phyloP scores from a whole-genome alignment of 1,140 invertebrate species.

The Coelopa frigida region DNA sequence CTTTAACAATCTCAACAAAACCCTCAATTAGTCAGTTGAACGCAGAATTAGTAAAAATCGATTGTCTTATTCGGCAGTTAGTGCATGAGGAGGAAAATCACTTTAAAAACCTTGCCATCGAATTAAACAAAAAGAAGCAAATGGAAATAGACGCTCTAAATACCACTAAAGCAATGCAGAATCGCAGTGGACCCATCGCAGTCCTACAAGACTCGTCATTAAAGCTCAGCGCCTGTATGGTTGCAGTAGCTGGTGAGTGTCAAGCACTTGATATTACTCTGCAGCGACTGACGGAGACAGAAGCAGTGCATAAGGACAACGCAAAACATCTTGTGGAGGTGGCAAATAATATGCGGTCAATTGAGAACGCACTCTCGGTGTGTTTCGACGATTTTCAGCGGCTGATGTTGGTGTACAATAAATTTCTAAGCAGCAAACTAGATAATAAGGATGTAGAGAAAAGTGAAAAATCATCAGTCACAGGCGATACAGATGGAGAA shows the following conservation, averaged over 20 bases:
- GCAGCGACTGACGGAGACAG: constrained; percentile 30
- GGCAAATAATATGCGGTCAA: constrained; percentile 37
- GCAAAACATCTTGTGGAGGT: constrained; percentile 32
- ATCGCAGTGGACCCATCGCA: constrained; percentile 27
- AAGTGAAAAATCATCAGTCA: constrained; percentile 3
- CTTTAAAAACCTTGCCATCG: constrained; percentile 32
- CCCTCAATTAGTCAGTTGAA: constrained; percentile 34
- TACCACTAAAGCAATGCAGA: constrained; percentile 22
- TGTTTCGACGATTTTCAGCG: constrained; percentile 42
- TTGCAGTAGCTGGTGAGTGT: constrained; percentile 39
- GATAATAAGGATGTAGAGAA: constrained; percentile 16
- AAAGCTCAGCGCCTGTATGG: constrained; percentile 40
- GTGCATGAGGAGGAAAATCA: constrained; percentile 41
- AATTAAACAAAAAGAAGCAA: constrained; percentile 33
- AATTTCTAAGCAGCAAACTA: constrained; percentile 38
- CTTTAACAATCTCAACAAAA: constrained; percentile 32
- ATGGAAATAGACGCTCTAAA: constrained; percentile 31
- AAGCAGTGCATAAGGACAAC: constrained; percentile 32
- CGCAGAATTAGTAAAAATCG: constrained; percentile 31
- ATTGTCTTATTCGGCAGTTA: constrained; percentile 31
- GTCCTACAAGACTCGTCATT: constrained; percentile 39
- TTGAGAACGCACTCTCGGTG: constrained; percentile 34
- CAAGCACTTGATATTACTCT: constrained; percentile 37
- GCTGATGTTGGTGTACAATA: constrained; percentile 41
- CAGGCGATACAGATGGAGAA: constrained; percentile 14